These are phyloP conservation scores for Gymnobelideus leadbeateri DNA, from an alignment of 2,113 vertebrate species.

Conservation along the genomic window DNA sequence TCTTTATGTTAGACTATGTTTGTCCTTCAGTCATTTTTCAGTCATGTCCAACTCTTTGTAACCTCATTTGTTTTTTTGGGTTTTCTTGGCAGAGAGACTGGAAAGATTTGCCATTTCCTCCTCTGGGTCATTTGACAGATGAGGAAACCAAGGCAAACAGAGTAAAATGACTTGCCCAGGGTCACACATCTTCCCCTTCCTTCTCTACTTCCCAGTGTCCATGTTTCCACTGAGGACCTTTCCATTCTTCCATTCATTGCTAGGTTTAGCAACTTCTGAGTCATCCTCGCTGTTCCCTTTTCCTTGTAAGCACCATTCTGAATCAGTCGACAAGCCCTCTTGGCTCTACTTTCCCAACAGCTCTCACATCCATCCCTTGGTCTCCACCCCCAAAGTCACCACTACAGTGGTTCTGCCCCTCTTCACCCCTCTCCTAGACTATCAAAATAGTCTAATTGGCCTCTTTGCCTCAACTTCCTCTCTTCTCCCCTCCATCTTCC, in stretches of 20 bases:
- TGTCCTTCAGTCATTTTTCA: too few relatives aligned
- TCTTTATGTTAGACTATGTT: background rate
- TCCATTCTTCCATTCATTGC: background rate
- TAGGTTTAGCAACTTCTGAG: background rate
- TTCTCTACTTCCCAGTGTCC: background rate
- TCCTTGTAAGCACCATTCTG: background rate
- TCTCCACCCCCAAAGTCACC: too few relatives aligned
- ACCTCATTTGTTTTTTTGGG: too few relatives aligned
- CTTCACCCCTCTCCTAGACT: background rate
- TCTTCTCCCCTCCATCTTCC: background rate
- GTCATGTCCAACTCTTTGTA: too few relatives aligned
- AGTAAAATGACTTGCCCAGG: too few relatives aligned
- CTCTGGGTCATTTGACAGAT: too few relatives aligned
- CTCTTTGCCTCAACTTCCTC: too few relatives aligned
- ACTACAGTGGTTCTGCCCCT: background rate
- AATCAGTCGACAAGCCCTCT: background rate
- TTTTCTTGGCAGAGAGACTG: too few relatives aligned
- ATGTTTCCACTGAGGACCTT: background rate
- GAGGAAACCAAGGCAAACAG: too few relatives aligned
- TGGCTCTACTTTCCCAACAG: background rate
- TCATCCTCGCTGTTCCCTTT: background rate
- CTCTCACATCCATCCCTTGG: background rate
- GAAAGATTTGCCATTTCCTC: too few relatives aligned
- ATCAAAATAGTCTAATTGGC: background rate
- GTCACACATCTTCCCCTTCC: background rate